phyloP scores from a whole-genome alignment of 2,113 vertebrate genomes.

The Abramis brama region DNA sequence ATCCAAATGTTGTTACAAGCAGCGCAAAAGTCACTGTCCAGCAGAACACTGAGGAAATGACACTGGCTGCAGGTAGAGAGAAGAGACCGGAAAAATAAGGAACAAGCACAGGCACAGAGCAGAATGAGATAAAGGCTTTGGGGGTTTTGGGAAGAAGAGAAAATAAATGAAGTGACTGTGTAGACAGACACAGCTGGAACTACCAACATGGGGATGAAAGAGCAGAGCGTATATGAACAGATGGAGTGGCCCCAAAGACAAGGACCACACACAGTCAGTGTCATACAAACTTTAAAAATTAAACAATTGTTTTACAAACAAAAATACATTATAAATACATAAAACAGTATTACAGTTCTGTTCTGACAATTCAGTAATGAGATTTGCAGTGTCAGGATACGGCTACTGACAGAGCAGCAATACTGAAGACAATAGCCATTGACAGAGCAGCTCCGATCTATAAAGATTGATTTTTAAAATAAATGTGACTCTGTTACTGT shows the following conservation, averaged over 20 bases:
- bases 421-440: not conserved
- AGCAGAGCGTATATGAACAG: constrained; percentile 12
- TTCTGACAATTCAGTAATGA: constrained; percentile 2
- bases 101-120: not conserved
- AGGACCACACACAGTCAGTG: not conserved
- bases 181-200: constrained; percentile 9
- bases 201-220: not conserved
- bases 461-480: constrained; percentile 19
- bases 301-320: not conserved
- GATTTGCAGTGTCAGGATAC: not conserved
- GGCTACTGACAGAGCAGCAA: not conserved
- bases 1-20: not conserved
- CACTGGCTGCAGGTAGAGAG: not conserved
- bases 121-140: not conserved
- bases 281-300: not conserved
- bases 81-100: not conserved
- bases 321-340: not conserved
- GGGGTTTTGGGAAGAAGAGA: not conserved
- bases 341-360: not conserved
- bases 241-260: constrained; percentile 10
- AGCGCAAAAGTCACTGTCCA: not conserved
- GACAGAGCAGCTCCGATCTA: not conserved
- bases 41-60: not conserved
- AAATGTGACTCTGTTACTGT: not conserved
- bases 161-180: not conserved